Conservation (phyloP, 2,888 invertebrate species). For the Limnephilus rhombicus region DNA sequence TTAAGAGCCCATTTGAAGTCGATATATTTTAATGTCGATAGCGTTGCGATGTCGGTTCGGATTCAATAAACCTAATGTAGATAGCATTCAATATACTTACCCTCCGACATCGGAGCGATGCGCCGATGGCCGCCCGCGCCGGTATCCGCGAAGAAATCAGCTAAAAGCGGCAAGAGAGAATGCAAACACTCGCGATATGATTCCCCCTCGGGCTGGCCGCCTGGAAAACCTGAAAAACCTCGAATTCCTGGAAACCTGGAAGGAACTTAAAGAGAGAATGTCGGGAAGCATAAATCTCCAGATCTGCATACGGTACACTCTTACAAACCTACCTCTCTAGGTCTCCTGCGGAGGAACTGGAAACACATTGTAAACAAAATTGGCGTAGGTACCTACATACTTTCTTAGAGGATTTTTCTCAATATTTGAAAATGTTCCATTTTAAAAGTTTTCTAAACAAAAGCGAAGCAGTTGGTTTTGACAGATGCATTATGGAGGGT, state of each 20-base stretch:
- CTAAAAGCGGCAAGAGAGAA: slow-evolving; percentile 24
- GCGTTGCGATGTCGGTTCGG: slow-evolving; percentile 22
- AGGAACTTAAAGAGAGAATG: slow-evolving; percentile 15
- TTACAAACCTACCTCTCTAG: not conserved
- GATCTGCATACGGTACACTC: slow-evolving; percentile 44
- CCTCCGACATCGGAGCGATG: slow-evolving; percentile 16
- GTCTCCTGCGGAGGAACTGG: not conserved
- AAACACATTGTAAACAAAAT: not conserved
- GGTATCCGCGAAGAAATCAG: slow-evolving; percentile 24
- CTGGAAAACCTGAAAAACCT: not conserved
- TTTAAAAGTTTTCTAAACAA: not conserved
- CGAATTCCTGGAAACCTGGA: not conserved
- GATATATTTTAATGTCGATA: slow-evolving; percentile 37
- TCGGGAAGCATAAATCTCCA: slow-evolving; percentile 44
- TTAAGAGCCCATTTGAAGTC: slow-evolving; percentile 38
- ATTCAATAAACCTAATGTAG: slow-evolving; percentile 40
- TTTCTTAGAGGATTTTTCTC: not conserved
- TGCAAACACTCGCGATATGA: slow-evolving; percentile 36
- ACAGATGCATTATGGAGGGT: not conserved
- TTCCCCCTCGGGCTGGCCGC: slow-evolving; percentile 12
- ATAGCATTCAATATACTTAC: slow-evolving; percentile 38
- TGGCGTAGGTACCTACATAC: not conserved
- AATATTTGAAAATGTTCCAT: not conserved
- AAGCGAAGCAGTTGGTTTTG: not conserved
- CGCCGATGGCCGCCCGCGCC: not conserved